phyloP scores from a whole-genome alignment of 2,797 vertebrate genomes.

The Tenualosa ilisha region DNA sequence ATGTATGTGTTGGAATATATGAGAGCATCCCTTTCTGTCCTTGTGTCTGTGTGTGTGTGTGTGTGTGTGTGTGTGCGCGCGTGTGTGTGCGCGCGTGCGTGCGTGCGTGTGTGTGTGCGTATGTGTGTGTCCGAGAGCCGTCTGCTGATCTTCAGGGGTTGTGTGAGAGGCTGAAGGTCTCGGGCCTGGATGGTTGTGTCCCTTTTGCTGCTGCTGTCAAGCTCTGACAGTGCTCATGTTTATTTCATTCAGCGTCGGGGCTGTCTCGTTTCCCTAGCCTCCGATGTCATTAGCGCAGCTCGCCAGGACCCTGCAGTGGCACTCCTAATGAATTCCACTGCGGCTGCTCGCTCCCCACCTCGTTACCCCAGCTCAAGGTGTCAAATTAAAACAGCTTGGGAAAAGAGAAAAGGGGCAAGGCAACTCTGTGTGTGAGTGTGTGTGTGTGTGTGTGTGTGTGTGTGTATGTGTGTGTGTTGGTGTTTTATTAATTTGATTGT shows the following conservation, averaged over 20 bases:
- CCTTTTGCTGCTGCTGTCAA: conserved; percentile 68
- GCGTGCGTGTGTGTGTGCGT: conserved; percentile 11
- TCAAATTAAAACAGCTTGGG: conserved; percentile 77
- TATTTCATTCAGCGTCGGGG: conserved; percentile 90
- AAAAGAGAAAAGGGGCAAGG: conserved; percentile 50
- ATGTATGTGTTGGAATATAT: background rate
- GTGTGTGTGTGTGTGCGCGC: conserved; percentile 17
- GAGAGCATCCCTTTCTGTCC: background rate
- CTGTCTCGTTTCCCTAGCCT: conserved; percentile 91
- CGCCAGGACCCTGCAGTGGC: conserved; percentile 87
- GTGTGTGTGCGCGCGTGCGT: background rate
- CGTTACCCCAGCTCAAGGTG: conserved; percentile 80
- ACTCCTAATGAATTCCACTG: conserved; percentile 95
- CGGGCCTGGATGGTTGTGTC: conserved; percentile 66
- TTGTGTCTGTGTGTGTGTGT: background rate
- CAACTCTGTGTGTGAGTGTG: conserved; percentile 30
- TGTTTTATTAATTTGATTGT: background rate
- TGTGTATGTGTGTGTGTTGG: background rate
- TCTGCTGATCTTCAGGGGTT: conserved; percentile 23
- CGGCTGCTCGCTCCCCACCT: conserved; percentile 79
- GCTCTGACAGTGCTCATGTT: conserved; percentile 91
- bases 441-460: conserved; percentile 21
- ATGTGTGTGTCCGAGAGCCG: conserved; percentile 11
- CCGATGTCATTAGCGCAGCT: conserved; percentile 90
- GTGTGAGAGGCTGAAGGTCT: conserved; percentile 63